A percentile compares a stretch with the other conserved stretches of the same genome.
These are phyloP conservation scores for Drosophila subpulchrella DNA, from an alignment of 1,140 invertebrate species.

Conservation along the genomic window DNA sequence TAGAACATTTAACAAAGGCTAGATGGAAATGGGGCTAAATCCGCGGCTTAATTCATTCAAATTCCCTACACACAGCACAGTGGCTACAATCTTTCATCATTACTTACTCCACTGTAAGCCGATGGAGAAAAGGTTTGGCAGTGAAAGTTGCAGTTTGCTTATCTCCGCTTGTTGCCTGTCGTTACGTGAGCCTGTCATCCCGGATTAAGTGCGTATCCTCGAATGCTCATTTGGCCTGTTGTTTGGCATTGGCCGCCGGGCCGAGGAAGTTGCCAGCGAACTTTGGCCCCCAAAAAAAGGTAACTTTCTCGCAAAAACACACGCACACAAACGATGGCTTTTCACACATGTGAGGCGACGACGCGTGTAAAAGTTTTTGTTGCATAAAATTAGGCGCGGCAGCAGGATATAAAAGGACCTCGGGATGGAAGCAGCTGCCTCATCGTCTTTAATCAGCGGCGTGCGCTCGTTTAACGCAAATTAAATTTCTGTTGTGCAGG, in stretches of 20 bases:
- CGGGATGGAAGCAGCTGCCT: constrained; percentile 28
- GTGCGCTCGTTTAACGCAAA: constrained; percentile 81
- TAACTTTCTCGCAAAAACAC: constrained; percentile 48
- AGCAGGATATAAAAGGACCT: constrained; percentile 12
- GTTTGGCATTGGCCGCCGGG: constrained; percentile 43
- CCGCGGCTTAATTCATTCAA: constrained; percentile 32
- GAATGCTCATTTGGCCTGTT: constrained; percentile 56
- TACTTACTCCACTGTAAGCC: constrained; percentile 38
- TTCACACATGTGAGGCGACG: constrained; percentile 68
- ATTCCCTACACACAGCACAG: constrained; percentile 34
- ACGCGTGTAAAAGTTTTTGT: constrained; percentile 78
- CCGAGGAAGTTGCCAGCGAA: constrained; percentile 29
- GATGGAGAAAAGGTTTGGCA: constrained; percentile 22
- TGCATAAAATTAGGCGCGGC: constrained; percentile 68
- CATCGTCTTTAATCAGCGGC: constrained; percentile 72
- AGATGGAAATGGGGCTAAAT: not conserved
- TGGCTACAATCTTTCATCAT: constrained; percentile 62
- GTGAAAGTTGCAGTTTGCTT: constrained; percentile 68
- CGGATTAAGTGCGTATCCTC: constrained; percentile 74
- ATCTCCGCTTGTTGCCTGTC: constrained; percentile 61
- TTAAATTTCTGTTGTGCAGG: constrained; percentile 70
- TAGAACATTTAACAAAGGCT: not conserved
- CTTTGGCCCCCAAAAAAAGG: constrained; percentile 64
- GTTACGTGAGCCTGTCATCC: constrained; percentile 70
- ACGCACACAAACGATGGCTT: constrained; percentile 6